These are phyloP conservation scores for Toxotes chatareus DNA, from an alignment of 2,113 vertebrate genomes.

Conservation along the genomic window DNA sequence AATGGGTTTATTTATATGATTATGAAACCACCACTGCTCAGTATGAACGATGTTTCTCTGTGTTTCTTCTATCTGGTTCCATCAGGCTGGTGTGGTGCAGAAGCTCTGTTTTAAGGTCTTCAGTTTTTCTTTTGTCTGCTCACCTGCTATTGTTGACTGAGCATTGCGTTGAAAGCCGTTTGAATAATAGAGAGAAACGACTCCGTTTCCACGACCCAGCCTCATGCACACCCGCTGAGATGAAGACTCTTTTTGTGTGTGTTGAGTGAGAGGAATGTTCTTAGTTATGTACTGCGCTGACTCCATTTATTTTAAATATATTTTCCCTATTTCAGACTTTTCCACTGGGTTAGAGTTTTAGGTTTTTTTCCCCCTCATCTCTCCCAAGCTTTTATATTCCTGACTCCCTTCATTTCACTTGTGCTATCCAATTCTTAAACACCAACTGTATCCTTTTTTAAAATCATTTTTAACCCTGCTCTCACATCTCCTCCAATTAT, in stretches of 20 bases:
- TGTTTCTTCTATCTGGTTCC: conserved; percentile 34
- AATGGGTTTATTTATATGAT: conserved; percentile 61
- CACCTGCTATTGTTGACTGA: conserved; percentile 69
- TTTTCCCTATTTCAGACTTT: conserved; percentile 34
- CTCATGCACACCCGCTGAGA: conserved; percentile 50
- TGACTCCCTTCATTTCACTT: conserved; percentile 7
- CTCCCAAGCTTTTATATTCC: background rate
- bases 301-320: conserved; percentile 28
- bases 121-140: conserved; percentile 50
- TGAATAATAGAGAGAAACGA: conserved; percentile 60
- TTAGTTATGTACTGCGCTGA: conserved; percentile 37
- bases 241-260: conserved; percentile 44
- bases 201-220: conserved; percentile 36
- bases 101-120: conserved; percentile 37
- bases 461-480: background rate
- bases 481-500: conserved; percentile 10
- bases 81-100: conserved; percentile 15
- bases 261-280: conserved; percentile 35
- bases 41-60: conserved; percentile 23
- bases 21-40: conserved; percentile 29
- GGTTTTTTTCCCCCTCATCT: background rate
- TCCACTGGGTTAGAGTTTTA: conserved; percentile 23
- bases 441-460: background rate
- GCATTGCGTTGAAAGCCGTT: conserved; percentile 61
- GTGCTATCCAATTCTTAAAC: background rate